Evolutionary conservation across 2,113 vertebrate species (phyloP).

Genomic region (Oryzias celebensis): DNA sequence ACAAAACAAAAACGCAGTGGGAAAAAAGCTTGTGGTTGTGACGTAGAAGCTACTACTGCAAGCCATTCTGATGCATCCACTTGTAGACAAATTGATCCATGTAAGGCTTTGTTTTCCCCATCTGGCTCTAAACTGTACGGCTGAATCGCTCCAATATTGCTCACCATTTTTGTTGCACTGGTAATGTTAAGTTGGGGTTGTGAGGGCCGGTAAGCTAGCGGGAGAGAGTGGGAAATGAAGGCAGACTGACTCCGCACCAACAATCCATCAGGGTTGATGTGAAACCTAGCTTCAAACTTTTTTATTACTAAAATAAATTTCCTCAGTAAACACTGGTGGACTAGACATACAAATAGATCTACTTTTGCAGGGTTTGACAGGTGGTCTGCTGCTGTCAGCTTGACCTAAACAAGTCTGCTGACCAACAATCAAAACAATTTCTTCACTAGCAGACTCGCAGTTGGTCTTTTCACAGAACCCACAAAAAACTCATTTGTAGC

Average conservation of each 20-base stretch:
- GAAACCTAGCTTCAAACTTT: conserved; percentile 32
- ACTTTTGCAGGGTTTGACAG: conserved; percentile 37
- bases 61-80: too few relatives aligned
- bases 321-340: conserved; percentile 38
- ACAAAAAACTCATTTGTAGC: conserved; percentile 27
- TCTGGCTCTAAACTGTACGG: too few relatives aligned
- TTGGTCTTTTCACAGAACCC: conserved; percentile 19
- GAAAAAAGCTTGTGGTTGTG: too few relatives aligned
- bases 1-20: too few relatives aligned
- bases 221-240: too few relatives aligned
- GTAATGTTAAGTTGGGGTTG: too few relatives aligned
- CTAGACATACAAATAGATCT: conserved; percentile 12
- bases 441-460: conserved; percentile 23
- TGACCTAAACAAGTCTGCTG: conserved; percentile 37
- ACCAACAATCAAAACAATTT: conserved; percentile 47
- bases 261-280: conserved; percentile 28
- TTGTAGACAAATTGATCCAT: too few relatives aligned
- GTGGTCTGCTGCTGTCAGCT: conserved; percentile 45
- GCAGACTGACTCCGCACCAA: not conserved
- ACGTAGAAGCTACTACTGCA: too few relatives aligned
- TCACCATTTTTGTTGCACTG: too few relatives aligned
- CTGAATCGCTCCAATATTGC: too few relatives aligned
- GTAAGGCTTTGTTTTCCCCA: too few relatives aligned
- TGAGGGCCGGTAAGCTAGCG: too few relatives aligned
- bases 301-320: conserved; percentile 48